Evolutionary conservation across 2,113 vertebrate species (phyloP).

Genomic region (Panthera leo): DNA sequence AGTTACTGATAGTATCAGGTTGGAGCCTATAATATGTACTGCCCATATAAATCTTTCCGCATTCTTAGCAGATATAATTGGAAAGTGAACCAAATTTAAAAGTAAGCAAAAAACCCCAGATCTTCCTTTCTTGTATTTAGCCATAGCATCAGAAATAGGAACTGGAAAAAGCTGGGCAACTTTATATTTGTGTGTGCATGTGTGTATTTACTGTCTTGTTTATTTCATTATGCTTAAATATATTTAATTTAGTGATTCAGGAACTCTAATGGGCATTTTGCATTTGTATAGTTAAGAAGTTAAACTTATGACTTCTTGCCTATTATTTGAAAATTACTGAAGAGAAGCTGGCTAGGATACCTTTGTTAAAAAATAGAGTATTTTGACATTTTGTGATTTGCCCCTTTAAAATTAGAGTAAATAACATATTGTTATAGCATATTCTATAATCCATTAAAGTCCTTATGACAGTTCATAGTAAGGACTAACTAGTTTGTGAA

Average conservation of each 20-base stretch:
- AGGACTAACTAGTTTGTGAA: neutral
- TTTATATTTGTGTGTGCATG: neutral
- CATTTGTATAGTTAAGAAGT: conserved; percentile 13
- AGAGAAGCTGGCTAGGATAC: neutral
- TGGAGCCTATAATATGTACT: neutral
- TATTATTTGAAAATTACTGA: conserved; percentile 28
- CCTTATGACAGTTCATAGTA: neutral
- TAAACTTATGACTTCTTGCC: neutral
- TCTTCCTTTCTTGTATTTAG: neutral
- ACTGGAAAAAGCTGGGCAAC: neutral
- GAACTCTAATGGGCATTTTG: neutral
- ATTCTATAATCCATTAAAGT: neutral
- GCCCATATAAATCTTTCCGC: neutral
- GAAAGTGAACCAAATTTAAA: conserved; percentile 33
- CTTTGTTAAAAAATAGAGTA: conserved; percentile 11
- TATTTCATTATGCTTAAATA: neutral
- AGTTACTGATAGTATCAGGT: neutral
- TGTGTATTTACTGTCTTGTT: neutral
- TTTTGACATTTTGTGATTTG: conserved; percentile 50
- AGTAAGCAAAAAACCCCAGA: neutral
- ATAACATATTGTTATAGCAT: neutral
- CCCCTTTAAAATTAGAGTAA: conserved; percentile 37
- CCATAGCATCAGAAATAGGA: conserved; percentile 14
- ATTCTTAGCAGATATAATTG: conserved; percentile 8
- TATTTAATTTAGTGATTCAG: neutral